A percentile compares a stretch with the other conserved stretches of the same genome.
phyloP scores from a whole-genome alignment of 2,888 invertebrate genomes.

The Agapetus fuscipes region DNA sequence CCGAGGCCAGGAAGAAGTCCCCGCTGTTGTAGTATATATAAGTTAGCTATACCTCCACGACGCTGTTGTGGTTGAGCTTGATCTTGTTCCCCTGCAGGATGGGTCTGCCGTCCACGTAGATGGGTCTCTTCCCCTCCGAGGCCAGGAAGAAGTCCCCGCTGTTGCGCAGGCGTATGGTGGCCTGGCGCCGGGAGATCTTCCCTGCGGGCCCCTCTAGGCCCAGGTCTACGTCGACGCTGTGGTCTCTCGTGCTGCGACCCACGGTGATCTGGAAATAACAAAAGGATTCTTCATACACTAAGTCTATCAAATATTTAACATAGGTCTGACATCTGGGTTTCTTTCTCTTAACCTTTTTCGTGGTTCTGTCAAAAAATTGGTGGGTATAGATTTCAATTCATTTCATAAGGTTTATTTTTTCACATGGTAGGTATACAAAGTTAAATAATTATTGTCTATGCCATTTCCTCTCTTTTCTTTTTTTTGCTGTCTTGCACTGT shows the following conservation, averaged over 20 bases:
- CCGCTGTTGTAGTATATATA: too few species aligned
- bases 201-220: conserved; percentile 89
- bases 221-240: conserved; percentile 86
- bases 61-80: conserved; percentile 85
- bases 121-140: conserved; percentile 90
- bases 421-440: too few species aligned
- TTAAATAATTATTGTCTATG: too few species aligned
- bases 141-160: conserved; percentile 92
- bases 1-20: conserved; percentile 90
- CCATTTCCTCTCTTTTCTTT: too few species aligned
- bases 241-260: conserved; percentile 81
- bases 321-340: too few species aligned
- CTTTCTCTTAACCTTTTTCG: too few species aligned
- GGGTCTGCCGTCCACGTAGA: conserved; percentile 90
- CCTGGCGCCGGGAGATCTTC: conserved; percentile 89
- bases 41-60: conserved; percentile 92
- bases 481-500: too few species aligned
- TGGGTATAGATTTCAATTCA: too few species aligned
- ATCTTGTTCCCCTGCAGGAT: conserved; percentile 82
- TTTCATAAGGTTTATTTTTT: too few species aligned
- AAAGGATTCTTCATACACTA: conserved; percentile 1
- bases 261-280: conserved; percentile 63
- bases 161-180: conserved; percentile 78
- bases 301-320: too few species aligned
- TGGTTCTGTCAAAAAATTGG: too few species aligned